Percentiles rank a stretch among this genome's conserved stretches.
Evolutionary conservation across 2,113 vertebrate genomes (phyloP).

Genomic region (Ramphastos sulfuratus): DNA sequence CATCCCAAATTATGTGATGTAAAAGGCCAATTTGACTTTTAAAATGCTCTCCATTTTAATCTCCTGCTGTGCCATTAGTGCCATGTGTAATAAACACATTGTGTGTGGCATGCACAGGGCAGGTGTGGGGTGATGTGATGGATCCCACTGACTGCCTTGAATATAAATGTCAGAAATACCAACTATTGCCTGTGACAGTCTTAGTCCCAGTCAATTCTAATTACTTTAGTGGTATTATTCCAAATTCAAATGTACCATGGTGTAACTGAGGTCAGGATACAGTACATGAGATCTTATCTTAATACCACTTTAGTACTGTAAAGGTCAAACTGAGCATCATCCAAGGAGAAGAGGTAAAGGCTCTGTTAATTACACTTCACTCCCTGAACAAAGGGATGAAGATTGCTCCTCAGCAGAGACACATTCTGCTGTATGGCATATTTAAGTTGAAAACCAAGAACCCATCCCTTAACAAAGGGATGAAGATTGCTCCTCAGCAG

Average conservation of each 20-base stretch:
- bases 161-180: conserved; percentile 1
- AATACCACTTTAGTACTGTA: background rate
- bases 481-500: too few relatives aligned
- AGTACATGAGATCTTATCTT: conserved; percentile 24
- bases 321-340: conserved; percentile 23
- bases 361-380: conserved; percentile 8
- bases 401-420: background rate
- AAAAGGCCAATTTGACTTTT: conserved; percentile 64
- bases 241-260: background rate
- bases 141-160: background rate
- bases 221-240: background rate
- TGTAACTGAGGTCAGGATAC: conserved; percentile 25
- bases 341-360: background rate
- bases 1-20: conserved; percentile 27
- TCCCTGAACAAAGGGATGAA: conserved; percentile 8
- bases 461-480: too few relatives aligned
- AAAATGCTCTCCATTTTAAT: conserved; percentile 35
- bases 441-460: too few relatives aligned
- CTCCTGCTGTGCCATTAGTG: conserved; percentile 3
- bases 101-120: background rate
- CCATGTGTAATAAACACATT: background rate
- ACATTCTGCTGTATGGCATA: too few relatives aligned
- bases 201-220: background rate
- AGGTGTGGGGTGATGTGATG: conserved; percentile 11
- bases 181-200: background rate